phyloP scores from a whole-genome alignment of 2,797 vertebrate species.

The Pempheris klunzingeri region DNA sequence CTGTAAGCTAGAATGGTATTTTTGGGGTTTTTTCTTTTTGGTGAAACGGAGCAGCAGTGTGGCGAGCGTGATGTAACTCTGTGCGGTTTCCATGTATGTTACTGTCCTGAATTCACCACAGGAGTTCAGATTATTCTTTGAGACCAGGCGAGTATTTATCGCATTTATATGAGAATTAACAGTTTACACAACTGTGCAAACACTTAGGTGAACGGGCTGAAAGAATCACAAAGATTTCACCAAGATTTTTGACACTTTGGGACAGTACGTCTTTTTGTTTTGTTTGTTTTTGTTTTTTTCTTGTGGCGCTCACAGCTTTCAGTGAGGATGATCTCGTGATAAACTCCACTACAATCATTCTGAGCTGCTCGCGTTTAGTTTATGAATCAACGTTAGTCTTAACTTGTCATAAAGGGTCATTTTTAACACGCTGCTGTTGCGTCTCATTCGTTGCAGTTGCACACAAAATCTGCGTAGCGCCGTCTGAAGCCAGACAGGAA shows the following conservation, averaged over 20 bases:
- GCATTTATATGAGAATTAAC: not conserved
- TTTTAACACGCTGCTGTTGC: not conserved
- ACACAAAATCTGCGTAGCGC: not conserved
- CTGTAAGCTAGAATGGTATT: not conserved
- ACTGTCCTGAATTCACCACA: not conserved
- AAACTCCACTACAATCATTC: not conserved
- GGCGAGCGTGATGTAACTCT: too few relatives aligned
- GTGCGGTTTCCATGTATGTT: too few relatives aligned
- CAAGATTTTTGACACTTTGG: not conserved
- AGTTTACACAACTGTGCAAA: not conserved
- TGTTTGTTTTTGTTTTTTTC: not conserved
- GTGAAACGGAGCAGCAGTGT: not conserved
- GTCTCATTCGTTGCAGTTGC: not conserved
- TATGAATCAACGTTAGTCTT: slow-evolving; percentile 52
- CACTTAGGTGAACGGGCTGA: not conserved
- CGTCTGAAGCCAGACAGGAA: not conserved
- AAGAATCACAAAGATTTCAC: not conserved
- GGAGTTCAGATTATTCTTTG: not conserved
- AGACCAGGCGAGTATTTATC: not conserved
- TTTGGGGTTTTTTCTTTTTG: too few relatives aligned
- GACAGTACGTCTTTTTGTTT: not conserved
- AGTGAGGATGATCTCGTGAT: not conserved
- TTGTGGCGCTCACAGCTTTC: not conserved
- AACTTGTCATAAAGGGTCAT: slow-evolving; percentile 9
- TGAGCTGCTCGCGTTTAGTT: slow-evolving; percentile 2